Base-by-base conservation (phyloP, 2,888 invertebrate genomes). In the Listrodromus nycthemerus region DNA sequence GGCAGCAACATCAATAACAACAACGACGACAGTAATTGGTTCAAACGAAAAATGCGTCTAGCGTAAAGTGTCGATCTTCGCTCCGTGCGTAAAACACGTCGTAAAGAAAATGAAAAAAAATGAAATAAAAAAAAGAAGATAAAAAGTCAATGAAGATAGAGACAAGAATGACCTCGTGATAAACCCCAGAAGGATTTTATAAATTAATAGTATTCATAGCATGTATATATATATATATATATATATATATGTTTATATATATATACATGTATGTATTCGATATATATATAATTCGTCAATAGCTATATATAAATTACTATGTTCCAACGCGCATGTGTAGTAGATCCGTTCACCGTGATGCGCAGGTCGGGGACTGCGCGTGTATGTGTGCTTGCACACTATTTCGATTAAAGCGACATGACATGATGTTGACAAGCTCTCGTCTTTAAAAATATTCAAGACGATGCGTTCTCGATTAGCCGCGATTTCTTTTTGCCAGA, bases 281-380 rank as follows among this genome's bases (percentile, higher is more conserved):
- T n/a, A 70, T 69, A 73, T 74, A 50, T 84, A 74, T 78, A 79
- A 84, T 84, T 84, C 78, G 74, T 84, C 84, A 78, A 84, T 75
- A 81, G 75, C 84, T 78, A 84, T 81, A 75, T 84, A 84, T 84
- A 84, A 84, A 84, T 83, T 84, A 84, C 84, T 79, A 78, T 81
- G 73, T 75, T 79, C 66, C 52, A 78, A 79, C 75, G 84, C 75
- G 84, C 81, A 75, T 84, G 70, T 78, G 21, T 80, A 74, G 69
- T 74, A 77, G 80, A 78, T 84, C 70, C 74, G 80, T 78, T 80
- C 65, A 52, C 74, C 67, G 65, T 81, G 80, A 71, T 58, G 63
- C 48, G 48, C 58, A 76, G 80, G 55, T 52, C 58, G 8, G 19
- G 61, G 48, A 50, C 65, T 65, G 80, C 80, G 69, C 61, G 65